Evolutionary conservation across 2,888 invertebrate species (phyloP).

Genomic region (Pollenia angustigena): DNA sequence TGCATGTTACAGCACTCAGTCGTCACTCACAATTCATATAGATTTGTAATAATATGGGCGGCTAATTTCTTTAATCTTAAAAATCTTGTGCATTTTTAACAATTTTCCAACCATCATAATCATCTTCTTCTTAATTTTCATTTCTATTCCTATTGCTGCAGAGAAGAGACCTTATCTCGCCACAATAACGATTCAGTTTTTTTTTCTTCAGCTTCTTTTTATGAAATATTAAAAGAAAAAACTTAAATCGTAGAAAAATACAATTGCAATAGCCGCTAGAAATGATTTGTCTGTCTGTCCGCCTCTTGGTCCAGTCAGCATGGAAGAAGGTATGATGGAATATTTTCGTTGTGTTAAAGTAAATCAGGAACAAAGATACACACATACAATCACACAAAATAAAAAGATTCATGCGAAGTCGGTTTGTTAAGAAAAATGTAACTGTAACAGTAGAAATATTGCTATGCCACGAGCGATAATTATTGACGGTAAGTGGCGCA

Average conservation of each 20-base stretch:
- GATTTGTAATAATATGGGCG: constrained; percentile 72
- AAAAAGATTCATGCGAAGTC: constrained; percentile 53
- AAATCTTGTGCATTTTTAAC: constrained; percentile 69
- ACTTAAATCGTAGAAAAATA: constrained; percentile 35
- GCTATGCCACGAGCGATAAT: constrained; percentile 72
- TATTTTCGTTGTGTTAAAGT: constrained; percentile 55
- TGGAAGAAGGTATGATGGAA: constrained; percentile 54
- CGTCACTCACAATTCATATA: constrained; percentile 56
- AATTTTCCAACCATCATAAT: constrained; percentile 1
- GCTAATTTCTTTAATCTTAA: constrained; percentile 72
- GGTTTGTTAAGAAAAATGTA: constrained; percentile 69
- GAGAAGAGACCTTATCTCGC: constrained; percentile 65
- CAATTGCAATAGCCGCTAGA: constrained; percentile 70
- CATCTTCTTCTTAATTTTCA: constrained; percentile 54
- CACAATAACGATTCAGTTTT: constrained; percentile 61
- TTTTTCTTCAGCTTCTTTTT: constrained; percentile 40
- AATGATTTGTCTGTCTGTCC: constrained; percentile 52
- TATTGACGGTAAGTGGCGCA: constrained; percentile 75
- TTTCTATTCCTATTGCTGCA: constrained; percentile 49
- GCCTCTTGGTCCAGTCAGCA: constrained; percentile 19
- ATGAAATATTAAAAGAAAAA: constrained; percentile 39
- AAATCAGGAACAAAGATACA: constrained; percentile 17
- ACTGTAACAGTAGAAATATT: constrained; percentile 75
- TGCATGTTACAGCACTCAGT: constrained; percentile 47
- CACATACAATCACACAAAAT: neutral